These are phyloP conservation scores for Stenolophus ochropezus DNA, from an alignment of 2,888 invertebrate species.

Conservation along the genomic window DNA sequence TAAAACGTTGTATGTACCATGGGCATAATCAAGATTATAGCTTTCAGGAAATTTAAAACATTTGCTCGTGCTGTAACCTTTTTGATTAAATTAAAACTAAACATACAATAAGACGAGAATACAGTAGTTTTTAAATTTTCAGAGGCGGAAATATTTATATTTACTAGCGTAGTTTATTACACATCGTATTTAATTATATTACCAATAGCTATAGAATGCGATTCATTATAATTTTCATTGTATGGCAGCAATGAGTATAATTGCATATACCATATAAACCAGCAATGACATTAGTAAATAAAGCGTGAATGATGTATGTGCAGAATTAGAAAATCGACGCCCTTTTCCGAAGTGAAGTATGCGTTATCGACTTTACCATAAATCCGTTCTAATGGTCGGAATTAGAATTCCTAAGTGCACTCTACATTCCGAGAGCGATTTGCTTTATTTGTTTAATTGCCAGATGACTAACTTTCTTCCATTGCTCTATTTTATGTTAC, in stretches of 20 bases:
- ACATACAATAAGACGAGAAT: too few species aligned
- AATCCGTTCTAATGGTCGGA: constrained; percentile 29
- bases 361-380: constrained; percentile 29
- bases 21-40: too few species aligned
- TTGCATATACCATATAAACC: not conserved
- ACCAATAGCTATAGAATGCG: too few species aligned
- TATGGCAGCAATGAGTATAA: not conserved
- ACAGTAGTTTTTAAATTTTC: too few species aligned
- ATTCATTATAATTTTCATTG: not conserved
- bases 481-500: constrained; percentile 3
- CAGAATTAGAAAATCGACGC: constrained; percentile 22
- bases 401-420: constrained; percentile 34
- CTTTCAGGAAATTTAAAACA: too few species aligned
- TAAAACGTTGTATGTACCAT: too few species aligned
- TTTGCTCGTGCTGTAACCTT: too few species aligned
- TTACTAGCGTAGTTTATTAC: too few species aligned
- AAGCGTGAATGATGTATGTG: constrained; percentile 3
- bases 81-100: too few species aligned
- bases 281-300: not conserved
- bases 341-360: constrained; percentile 17
- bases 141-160: too few species aligned
- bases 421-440: constrained; percentile 5
- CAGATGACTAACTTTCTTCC: not conserved
- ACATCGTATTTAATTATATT: too few species aligned
- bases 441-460: constrained; percentile 23